Evolutionary conservation across 2,888 invertebrate species (phyloP), one percentile per base, ranked within the genome.

Genomic region (Caenorhabditis sp.): DNA sequence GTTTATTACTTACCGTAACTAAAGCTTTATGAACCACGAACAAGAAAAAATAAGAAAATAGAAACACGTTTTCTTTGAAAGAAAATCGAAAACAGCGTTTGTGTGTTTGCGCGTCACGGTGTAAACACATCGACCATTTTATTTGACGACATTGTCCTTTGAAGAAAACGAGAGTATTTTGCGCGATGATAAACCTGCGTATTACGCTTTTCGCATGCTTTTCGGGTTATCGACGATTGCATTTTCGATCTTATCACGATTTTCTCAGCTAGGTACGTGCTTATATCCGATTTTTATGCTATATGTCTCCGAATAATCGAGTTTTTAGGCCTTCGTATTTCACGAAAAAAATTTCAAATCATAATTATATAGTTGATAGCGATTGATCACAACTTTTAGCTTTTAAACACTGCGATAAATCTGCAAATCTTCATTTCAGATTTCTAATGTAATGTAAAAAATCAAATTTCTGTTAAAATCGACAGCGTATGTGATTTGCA

Each of bases 71-170:
- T 43, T 43, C 17, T 5, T 17, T 7, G 8, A n/a, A 53, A 23
- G 21, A 53, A 53, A 21, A 8, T 66, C 50, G 63, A 70, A 66
- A 27, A 7, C 10, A 8, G 49, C 58, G 52, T 23, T 26, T 62
- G 63, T 59, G 66, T 59, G 49, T 25, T 49, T 70, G 36, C 25
- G 62, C 70, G 70, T 59, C 26, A 14, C 7, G 26, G 66, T 66
- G 70, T 36, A 21, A 53, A 50, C 54, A 23, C 8, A 20, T 1
- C 14, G n/a, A n/a, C n/a, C 66, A 70, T 10, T 53, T 27, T 20
- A 66, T 20, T 17, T 59, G 59, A 70, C 70, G 70, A 63, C 66
- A 63, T 4, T 53, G 25, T 25, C 25, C 21, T 23, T 53, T 53
- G 3, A n/a, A 1, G n/a, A 53, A 53, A 21, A 53, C 23, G 53